These are phyloP conservation scores for Dexiosoma caninum DNA, from an alignment of 2,888 invertebrate genomes.

Conservation along the genomic window DNA sequence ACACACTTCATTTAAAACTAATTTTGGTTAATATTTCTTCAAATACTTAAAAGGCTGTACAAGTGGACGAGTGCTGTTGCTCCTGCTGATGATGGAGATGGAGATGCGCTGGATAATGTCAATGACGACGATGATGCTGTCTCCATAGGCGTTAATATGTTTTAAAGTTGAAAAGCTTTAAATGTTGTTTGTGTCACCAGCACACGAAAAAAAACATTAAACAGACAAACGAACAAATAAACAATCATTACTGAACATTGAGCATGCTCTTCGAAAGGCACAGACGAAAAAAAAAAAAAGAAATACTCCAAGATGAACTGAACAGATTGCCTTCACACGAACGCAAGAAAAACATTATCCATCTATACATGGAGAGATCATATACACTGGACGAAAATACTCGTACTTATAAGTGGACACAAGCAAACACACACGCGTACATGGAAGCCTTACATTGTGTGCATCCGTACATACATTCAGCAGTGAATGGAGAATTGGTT, in stretches of 20 bases:
- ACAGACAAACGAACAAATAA: slow-evolving; percentile 42
- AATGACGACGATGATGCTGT: slow-evolving; percentile 19
- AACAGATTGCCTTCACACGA: slow-evolving; percentile 55
- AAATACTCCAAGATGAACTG: slow-evolving; percentile 36
- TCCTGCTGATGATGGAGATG: slow-evolving; percentile 16
- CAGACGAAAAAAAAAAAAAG: neutral
- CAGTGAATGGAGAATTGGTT: neutral
- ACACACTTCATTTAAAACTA: slow-evolving; percentile 58
- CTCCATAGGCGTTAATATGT: slow-evolving; percentile 55
- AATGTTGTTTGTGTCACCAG: slow-evolving; percentile 56
- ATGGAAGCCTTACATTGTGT: neutral
- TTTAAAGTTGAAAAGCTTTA: slow-evolving; percentile 54
- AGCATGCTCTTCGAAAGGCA: slow-evolving; percentile 39
- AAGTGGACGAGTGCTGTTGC: neutral
- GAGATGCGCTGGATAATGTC: neutral
- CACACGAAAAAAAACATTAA: slow-evolving; percentile 10
- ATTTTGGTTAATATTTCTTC: slow-evolving; percentile 53
- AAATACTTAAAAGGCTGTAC: slow-evolving; percentile 45
- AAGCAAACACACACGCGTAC: neutral
- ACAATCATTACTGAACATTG: slow-evolving; percentile 60
- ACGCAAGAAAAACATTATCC: slow-evolving; percentile 35
- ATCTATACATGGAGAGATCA: slow-evolving; percentile 38
- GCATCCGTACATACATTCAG: neutral
- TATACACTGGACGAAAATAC: slow-evolving; percentile 37
- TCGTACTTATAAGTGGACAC: slow-evolving; percentile 39